A percentile compares a stretch with the other conserved stretches of the same genome.
Conservation (phyloP, 2,888 invertebrate genomes). For the Ochropacha duplaris region DNA sequence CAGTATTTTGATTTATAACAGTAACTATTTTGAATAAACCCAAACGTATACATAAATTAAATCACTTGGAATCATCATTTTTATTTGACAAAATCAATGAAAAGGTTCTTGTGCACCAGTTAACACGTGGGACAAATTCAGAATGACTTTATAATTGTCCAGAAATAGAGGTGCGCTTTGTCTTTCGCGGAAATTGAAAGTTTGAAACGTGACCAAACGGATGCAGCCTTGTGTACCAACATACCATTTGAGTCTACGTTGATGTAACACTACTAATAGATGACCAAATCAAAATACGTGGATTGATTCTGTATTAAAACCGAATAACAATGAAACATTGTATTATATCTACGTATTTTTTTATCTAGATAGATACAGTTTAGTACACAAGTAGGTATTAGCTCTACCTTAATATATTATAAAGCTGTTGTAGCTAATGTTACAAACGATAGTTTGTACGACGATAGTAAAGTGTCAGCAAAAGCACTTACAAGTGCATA, state of each 20-base stretch:
- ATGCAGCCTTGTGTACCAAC: constrained; percentile 26
- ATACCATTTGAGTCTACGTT: constrained; percentile 19
- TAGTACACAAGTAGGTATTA: no score
- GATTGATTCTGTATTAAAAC: neutral
- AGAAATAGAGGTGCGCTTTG: neutral
- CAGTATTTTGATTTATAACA: no score
- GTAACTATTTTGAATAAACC: no score
- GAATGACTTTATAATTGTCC: neutral
- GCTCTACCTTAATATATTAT: no score
- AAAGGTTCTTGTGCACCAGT: neutral
- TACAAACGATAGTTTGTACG: no score
- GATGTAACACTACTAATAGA: constrained; percentile 14
- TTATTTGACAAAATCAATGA: neutral
- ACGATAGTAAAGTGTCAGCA: no score
- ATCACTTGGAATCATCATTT: no score
- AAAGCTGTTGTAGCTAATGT: no score
- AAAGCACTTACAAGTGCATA: no score
- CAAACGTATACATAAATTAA: no score
- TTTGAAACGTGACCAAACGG: constrained; percentile 26
- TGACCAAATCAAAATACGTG: constrained; percentile 9
- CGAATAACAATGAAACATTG: neutral
- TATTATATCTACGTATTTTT: neutral
- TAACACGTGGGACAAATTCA: neutral
- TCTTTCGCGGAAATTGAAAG: constrained; percentile 30
- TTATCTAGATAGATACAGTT: no score